Evolutionary conservation across 2,888 invertebrate species (phyloP).

Genomic region (Drosophila phalerata): DNA sequence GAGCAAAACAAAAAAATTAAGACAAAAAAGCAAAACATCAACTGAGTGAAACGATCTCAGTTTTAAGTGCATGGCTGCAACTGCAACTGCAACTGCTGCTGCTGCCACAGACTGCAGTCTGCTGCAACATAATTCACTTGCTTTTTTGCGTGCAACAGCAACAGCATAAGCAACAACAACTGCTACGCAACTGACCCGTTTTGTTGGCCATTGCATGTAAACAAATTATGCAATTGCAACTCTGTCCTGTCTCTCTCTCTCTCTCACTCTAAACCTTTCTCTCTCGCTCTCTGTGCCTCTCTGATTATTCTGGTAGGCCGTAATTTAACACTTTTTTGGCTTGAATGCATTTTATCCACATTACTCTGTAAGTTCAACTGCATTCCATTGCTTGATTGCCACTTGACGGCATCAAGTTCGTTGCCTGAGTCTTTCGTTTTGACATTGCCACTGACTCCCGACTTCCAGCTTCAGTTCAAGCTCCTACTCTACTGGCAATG

Average conservation of each 20-base stretch:
- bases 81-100: constrained; percentile 24
- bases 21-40: constrained; percentile 44
- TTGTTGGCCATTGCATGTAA: constrained; percentile 73
- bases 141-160: constrained; percentile 61
- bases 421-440: constrained; percentile 66
- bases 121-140: constrained; percentile 73
- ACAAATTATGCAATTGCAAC: constrained; percentile 78
- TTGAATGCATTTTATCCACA: constrained; percentile 64
- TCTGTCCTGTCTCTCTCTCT: constrained; percentile 28
- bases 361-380: constrained; percentile 63
- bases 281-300: constrained; percentile 8
- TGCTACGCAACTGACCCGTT: constrained; percentile 75
- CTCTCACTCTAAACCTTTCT: constrained; percentile 5
- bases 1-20: background rate
- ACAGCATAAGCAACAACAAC: constrained; percentile 37
- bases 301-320: constrained; percentile 49
- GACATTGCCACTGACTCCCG: constrained; percentile 48
- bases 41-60: constrained; percentile 52
- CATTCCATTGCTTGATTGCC: constrained; percentile 71
- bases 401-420: constrained; percentile 68
- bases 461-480: background rate
- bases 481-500: constrained; percentile 42
- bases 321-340: constrained; percentile 74
- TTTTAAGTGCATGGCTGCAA: constrained; percentile 54
- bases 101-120: constrained; percentile 32